A percentile compares a stretch with the other conserved stretches of the same genome.
Conservation (phyloP, 2,797 vertebrate genomes). For the Poeciliopsis infans region DNA sequence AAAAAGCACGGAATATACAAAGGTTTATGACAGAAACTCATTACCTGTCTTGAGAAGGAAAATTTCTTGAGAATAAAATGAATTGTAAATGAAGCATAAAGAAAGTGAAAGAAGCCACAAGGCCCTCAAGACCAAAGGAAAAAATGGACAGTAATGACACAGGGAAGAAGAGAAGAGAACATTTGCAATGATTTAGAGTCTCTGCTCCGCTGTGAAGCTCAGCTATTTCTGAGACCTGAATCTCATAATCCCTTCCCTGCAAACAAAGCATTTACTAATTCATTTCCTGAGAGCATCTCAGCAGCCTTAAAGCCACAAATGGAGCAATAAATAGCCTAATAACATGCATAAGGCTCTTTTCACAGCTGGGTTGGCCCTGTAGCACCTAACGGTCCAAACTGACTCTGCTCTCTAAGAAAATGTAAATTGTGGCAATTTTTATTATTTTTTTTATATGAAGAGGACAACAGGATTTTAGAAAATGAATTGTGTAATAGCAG, state of each 20-base stretch:
- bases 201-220: conserved; percentile 49
- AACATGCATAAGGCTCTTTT: conserved; percentile 48
- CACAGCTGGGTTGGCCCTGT: conserved; percentile 42
- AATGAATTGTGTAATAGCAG: background rate
- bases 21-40: background rate
- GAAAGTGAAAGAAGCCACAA: background rate
- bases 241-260: conserved; percentile 66
- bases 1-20: background rate
- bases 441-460: background rate
- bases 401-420: conserved; percentile 22
- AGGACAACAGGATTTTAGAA: background rate
- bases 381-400: conserved; percentile 30
- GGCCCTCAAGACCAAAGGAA: conserved; percentile 5
- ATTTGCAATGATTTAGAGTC: conserved; percentile 55
- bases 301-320: conserved; percentile 66
- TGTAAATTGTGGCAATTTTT: background rate
- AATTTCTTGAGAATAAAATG: background rate
- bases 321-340: conserved; percentile 68
- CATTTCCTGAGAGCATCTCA: conserved; percentile 62
- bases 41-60: background rate
- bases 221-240: conserved; percentile 66
- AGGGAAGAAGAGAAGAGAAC: conserved; percentile 24
- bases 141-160: conserved; percentile 15
- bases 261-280: conserved; percentile 73
- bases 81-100: background rate